Evolutionary conservation across 2,797 vertebrate genomes (phyloP).

Genomic region (Enteromius trimaculatus): DNA sequence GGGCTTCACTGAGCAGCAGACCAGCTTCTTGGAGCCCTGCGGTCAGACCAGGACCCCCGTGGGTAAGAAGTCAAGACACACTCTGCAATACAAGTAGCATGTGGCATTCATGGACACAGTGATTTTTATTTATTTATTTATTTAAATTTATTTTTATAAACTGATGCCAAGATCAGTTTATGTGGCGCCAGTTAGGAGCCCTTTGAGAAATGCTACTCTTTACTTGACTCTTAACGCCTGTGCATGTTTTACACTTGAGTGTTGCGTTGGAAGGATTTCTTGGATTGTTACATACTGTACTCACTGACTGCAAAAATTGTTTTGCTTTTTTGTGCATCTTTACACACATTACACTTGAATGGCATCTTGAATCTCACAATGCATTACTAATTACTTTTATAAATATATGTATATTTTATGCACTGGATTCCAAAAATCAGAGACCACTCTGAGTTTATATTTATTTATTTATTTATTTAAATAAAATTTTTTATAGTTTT

Average conservation of each 20-base stretch:
- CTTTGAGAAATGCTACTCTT: neutral
- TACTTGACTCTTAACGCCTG: neutral
- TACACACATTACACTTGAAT: neutral
- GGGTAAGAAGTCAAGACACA: slow-evolving; percentile 74
- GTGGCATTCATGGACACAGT: neutral
- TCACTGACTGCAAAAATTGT: neutral
- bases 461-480: too few species aligned
- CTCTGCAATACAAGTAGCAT: neutral
- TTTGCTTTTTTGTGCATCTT: slow-evolving; percentile 1
- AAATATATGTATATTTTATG: neutral
- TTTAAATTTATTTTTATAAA: neutral
- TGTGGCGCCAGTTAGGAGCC: neutral
- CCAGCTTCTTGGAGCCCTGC: slow-evolving; percentile 84
- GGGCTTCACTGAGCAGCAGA: slow-evolving; percentile 84
- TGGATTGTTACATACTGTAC: neutral
- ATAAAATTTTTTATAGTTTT: neutral
- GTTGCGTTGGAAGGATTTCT: neutral
- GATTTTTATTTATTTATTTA: neutral
- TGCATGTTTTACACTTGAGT: slow-evolving; percentile 51
- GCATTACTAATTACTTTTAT: slow-evolving; percentile 16
- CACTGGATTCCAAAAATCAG: neutral
- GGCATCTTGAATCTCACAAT: slow-evolving; percentile 23
- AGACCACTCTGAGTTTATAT: neutral
- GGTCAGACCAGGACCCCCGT: slow-evolving; percentile 79
- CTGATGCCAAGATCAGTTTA: neutral